Evolutionary conservation across 2,113 vertebrate species (phyloP).

Genomic region (Rhinoptilus africanus): DNA sequence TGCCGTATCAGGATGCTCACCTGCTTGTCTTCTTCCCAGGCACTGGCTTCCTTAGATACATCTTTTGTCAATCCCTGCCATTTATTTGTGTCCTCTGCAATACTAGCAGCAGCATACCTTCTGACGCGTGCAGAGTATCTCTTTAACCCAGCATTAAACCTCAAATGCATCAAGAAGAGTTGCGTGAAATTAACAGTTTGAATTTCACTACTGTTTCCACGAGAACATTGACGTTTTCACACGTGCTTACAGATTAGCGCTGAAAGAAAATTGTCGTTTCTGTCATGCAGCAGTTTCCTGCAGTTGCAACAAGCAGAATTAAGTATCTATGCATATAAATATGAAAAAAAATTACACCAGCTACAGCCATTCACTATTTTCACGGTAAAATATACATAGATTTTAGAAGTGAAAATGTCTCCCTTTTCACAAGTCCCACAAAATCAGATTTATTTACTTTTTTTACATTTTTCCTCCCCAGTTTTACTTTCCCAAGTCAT

Average conservation of each 20-base stretch:
- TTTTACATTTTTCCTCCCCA: neutral
- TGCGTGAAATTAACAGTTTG: rapidly evolving
- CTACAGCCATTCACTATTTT: neutral
- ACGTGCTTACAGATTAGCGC: rapidly evolving
- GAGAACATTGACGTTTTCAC: too few species aligned
- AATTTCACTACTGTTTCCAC: neutral
- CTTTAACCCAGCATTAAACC: neutral
- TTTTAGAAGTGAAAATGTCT: neutral
- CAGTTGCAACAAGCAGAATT: neutral
- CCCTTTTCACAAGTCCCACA: neutral
- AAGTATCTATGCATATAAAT: neutral
- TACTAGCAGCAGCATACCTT: rapidly evolving
- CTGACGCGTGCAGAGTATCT: rapidly evolving
- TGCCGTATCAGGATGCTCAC: rapidly evolving
- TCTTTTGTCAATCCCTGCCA: rapidly evolving
- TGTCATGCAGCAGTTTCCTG: neutral
- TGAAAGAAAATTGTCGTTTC: neutral
- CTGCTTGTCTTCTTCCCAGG: rapidly evolving
- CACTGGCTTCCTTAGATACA: rapidly evolving
- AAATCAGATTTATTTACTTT: neutral
- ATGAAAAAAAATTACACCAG: neutral
- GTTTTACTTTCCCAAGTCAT: neutral
- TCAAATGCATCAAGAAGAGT: rapidly evolving
- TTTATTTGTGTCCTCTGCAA: neutral
- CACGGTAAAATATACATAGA: neutral